Conservation (phyloP, 2,113 vertebrate species). For the Nettapus auritus region DNA sequence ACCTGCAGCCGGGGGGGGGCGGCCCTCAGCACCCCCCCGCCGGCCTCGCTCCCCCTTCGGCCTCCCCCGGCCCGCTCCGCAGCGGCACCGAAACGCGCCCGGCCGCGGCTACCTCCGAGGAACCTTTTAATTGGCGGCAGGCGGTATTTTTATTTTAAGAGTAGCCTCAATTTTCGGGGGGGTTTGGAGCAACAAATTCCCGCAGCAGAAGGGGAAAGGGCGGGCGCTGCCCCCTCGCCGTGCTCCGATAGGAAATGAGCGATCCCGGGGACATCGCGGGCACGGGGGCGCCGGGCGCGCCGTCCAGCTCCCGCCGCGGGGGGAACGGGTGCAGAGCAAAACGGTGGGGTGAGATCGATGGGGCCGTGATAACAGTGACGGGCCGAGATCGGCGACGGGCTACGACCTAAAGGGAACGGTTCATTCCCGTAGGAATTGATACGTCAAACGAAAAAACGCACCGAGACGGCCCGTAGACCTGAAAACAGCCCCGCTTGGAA, state of each 20-base stretch:
- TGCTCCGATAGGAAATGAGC: background rate
- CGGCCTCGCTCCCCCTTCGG: background rate
- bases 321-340: background rate
- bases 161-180: background rate
- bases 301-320: background rate
- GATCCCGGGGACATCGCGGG: background rate
- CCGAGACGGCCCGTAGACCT: constrained; percentile 16
- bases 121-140: background rate
- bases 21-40: too few species aligned
- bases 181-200: background rate
- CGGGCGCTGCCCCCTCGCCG: background rate
- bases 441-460: constrained; percentile 66
- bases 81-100: background rate
- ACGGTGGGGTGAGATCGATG: constrained; percentile 11
- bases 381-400: constrained; percentile 3
- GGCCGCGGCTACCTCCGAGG: background rate
- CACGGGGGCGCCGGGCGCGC: background rate
- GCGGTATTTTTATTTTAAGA: constrained; percentile 15
- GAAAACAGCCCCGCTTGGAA: constrained; percentile 29
- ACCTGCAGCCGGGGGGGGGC: too few species aligned
- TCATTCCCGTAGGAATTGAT: constrained; percentile 66
- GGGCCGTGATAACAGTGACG: constrained; percentile 4
- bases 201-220: background rate
- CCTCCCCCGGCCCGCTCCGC: background rate
- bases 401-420: constrained; percentile 38